Base-by-base conservation (phyloP, 37 sponge, comb jelly and placozoan genomes). In the Halichondria panicea region DNA sequence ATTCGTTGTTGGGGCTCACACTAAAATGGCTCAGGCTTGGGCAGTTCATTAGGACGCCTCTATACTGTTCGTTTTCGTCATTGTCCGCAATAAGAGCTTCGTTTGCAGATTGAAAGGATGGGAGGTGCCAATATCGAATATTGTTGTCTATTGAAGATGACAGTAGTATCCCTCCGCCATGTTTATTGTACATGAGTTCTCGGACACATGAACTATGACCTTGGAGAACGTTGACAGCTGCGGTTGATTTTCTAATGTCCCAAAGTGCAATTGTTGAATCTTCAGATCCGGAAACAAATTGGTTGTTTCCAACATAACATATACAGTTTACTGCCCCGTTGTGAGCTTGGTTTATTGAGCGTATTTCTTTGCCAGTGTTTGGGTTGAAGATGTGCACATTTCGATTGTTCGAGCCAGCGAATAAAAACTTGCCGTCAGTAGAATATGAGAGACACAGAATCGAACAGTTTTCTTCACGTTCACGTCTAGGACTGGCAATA, bases 81-180 rank as follows among this genome's bases (percentile, higher is more conserved):
- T 61, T 27, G 0, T 0, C 28, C 19, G 19, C 18, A 40, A 4
- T 63, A 15, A 46, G 5, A 5, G 18, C 33, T 18, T 39, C 69
- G 3, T 42, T 61, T 12, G 25, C 31, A 4, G 2, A 12, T 53
- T 35, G 41, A 25, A 69, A 4, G 19, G 41, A 2, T 0, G 80
- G 80, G 18, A 79, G 30, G 33, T 68, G 31, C 80, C 80, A 79
- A 24, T 69, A 79, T 15, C 60, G 68, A 28, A 79, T 22, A 27
- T 69, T 34, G 32, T 44, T 59, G 19, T 66, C 68, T 22, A 2
- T 13, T 18, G 54, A 58, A 3, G 80, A 69, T 3, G 72, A 34
- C 8, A 71, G 19, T 1, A 81, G 39, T 27, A 31, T 37, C 3
- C 71, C 81, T 32, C 22, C 15, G 33, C 45, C 52, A n/a, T 28